Conservation (phyloP, 2,113 vertebrate species). For the Bungarus multicinctus region DNA sequence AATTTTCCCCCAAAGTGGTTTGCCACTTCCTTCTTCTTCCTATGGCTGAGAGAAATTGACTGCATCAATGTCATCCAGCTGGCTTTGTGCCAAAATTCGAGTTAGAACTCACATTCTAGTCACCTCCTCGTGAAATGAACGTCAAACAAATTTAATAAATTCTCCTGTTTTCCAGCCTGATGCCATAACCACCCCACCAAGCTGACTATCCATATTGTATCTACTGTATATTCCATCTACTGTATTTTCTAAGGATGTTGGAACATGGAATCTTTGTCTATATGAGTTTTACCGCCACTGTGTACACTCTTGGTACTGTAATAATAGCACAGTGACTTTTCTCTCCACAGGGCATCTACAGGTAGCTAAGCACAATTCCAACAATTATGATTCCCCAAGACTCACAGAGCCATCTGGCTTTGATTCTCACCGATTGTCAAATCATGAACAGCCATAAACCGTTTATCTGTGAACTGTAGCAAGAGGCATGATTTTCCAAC, state of each 20-base stretch:
- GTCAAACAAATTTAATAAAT: no score
- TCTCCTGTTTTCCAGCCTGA: no score
- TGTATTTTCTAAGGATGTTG: no score
- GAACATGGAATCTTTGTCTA: no score
- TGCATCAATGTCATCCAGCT: no score
- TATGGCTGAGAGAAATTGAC: no score
- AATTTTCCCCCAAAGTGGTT: no score
- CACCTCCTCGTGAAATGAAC: no score
- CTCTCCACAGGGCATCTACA: background rate
- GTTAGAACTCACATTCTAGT: no score
- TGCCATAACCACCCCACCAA: no score
- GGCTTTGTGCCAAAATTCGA: no score
- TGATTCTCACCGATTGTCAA: constrained; percentile 85
- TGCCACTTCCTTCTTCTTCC: no score
- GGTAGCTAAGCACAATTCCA: background rate
- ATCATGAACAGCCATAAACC: constrained; percentile 89
- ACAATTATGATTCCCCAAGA: background rate
- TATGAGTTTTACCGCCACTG: background rate
- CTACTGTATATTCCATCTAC: background rate
- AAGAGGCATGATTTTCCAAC: constrained; percentile 92
- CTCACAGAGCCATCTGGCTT: background rate
- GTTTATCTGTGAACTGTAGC: constrained; percentile 92
- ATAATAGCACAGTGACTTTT: background rate
- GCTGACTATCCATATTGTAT: background rate
- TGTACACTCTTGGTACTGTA: background rate